These are phyloP conservation scores for Papio anubis DNA, from an alignment of 2,113 vertebrate genomes.

Conservation along the genomic window DNA sequence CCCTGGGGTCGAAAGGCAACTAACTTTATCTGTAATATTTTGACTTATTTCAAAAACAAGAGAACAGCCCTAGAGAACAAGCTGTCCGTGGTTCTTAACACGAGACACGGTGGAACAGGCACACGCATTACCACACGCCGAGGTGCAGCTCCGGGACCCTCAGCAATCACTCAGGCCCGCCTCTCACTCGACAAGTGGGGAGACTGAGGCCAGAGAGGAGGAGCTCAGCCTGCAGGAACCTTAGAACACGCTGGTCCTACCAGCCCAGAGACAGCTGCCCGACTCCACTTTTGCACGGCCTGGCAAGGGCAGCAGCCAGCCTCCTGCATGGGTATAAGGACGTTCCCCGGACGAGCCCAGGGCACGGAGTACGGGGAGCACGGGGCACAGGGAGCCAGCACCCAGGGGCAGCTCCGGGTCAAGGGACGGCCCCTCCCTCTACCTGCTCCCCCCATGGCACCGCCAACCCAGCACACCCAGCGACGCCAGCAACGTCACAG, in stretches of 20 bases:
- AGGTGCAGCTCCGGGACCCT: rapidly evolving
- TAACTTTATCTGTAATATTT: rapidly evolving
- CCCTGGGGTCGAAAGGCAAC: rapidly evolving
- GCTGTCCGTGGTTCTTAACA: rapidly evolving
- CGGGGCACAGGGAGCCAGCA: neutral
- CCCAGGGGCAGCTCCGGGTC: neutral
- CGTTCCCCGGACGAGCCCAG: neutral
- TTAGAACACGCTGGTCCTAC: neutral
- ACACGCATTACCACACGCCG: rapidly evolving
- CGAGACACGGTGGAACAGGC: rapidly evolving
- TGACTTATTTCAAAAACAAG: neutral
- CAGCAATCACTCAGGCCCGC: too few relatives aligned
- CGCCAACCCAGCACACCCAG: neutral
- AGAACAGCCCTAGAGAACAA: rapidly evolving
- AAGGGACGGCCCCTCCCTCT: neutral
- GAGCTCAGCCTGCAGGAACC: neutral
- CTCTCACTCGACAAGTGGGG: neutral
- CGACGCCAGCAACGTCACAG: neutral
- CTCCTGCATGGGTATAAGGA: rapidly evolving
- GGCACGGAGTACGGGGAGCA: neutral
- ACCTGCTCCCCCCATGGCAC: neutral
- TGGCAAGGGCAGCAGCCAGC: neutral
- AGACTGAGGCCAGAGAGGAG: neutral
- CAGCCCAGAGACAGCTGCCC: neutral
- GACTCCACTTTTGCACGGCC: rapidly evolving